These are phyloP conservation scores for Arctocebus calabarensis DNA, from an alignment of 2,797 vertebrate genomes.

Conservation along the genomic window DNA sequence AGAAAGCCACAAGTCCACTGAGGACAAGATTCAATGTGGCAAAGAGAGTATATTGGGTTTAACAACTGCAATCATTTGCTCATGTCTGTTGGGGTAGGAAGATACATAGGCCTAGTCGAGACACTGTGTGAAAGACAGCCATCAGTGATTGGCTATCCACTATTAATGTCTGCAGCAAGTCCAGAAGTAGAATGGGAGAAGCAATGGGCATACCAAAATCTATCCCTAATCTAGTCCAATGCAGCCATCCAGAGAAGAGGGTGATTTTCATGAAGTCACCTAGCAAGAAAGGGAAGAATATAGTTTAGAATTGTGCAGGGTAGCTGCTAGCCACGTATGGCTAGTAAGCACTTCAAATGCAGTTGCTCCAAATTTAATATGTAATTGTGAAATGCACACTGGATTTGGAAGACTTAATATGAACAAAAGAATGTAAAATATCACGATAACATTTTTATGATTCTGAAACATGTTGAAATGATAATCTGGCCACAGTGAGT, in stretches of 20 bases:
- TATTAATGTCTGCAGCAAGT: not conserved
- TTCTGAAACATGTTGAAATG: not conserved
- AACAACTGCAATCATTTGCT: not conserved
- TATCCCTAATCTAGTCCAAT: not conserved
- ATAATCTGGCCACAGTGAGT: not conserved
- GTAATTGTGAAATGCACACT: not conserved
- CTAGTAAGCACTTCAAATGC: not conserved
- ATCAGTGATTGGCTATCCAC: not conserved
- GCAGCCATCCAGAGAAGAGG: not conserved
- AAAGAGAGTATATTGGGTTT: not conserved
- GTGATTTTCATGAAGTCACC: not conserved
- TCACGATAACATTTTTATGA: not conserved
- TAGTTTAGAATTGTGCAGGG: not conserved
- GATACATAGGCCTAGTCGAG: not conserved
- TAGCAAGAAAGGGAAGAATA: not conserved
- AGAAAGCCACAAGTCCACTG: not conserved
- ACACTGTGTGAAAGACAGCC: not conserved
- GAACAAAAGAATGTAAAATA: not conserved
- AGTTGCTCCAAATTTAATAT: not conserved
- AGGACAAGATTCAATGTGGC: not conserved
- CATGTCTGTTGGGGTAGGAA: not conserved
- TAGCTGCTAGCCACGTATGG: not conserved
- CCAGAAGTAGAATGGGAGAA: too few relatives aligned
- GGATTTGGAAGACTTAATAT: not conserved
- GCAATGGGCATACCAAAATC: fast-evolving